Evolutionary conservation across 2,888 invertebrate genomes (phyloP).

Genomic region (Tinea trinotella): DNA sequence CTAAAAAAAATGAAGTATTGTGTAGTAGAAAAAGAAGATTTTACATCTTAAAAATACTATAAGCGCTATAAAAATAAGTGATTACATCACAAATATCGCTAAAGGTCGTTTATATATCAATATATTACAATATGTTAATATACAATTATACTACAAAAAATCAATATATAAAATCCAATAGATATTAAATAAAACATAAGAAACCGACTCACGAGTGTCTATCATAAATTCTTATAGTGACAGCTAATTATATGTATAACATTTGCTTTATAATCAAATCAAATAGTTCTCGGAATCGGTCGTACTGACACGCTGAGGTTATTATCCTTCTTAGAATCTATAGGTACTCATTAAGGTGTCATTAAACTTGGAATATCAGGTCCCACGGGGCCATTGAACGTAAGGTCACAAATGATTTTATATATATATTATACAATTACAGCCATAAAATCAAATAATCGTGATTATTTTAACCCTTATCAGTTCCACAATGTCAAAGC

Average conservation of each 20-base stretch:
- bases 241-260: neutral
- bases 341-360: constrained; percentile 23
- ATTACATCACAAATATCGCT: too few species aligned
- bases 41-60: too few species aligned
- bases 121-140: too few species aligned
- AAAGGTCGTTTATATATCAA: too few species aligned
- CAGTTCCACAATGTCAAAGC: constrained; percentile 20
- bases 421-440: constrained; percentile 11
- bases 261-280: neutral
- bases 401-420: constrained; percentile 45
- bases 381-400: constrained; percentile 40
- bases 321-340: constrained; percentile 15
- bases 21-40: too few species aligned
- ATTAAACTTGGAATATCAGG: constrained; percentile 23
- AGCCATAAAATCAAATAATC: constrained; percentile 10
- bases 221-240: neutral
- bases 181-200: neutral
- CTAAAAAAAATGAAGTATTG: too few species aligned
- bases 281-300: neutral
- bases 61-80: too few species aligned
- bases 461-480: constrained; percentile 14
- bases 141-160: too few species aligned
- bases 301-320: constrained; percentile 3
- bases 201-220: neutral
- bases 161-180: too few species aligned